Conservation (phyloP, 2,888 invertebrate species). For the Camptogramma bilineatum region DNA sequence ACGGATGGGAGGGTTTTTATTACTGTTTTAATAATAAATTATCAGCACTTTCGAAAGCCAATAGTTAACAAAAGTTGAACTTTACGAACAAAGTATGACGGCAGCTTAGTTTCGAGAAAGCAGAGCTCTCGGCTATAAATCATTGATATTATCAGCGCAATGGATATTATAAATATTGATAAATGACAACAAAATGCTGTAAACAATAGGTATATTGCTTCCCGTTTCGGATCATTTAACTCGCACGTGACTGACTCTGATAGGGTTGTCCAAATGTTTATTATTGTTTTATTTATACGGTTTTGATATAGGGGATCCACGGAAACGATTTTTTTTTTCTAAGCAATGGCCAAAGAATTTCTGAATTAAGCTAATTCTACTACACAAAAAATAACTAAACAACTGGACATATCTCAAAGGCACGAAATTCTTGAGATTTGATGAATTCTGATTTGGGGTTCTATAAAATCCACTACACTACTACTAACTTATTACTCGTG, state of each 20-base stretch:
- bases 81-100: neutral
- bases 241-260: constrained; percentile 73
- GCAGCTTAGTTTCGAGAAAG: neutral
- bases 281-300: constrained; percentile 66
- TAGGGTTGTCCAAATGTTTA: constrained; percentile 73
- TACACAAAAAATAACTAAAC: too few species aligned
- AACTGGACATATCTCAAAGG: too few species aligned
- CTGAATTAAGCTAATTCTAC: too few species aligned
- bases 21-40: too few species aligned
- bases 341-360: too few species aligned
- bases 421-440: too few species aligned
- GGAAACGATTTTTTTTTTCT: too few species aligned
- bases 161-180: constrained; percentile 73
- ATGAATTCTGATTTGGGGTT: too few species aligned
- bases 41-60: neutral
- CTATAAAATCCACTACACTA: too few species aligned
- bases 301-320: constrained; percentile 30
- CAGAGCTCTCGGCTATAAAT: constrained; percentile 37
- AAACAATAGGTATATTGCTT: constrained; percentile 80
- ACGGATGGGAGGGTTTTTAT: too few species aligned
- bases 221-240: constrained; percentile 78
- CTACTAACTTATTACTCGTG: too few species aligned
- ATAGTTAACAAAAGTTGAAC: neutral
- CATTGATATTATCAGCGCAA: constrained; percentile 57
- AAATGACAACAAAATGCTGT: constrained; percentile 72